Percentiles rank a stretch among this genome's conserved stretches.
Evolutionary conservation across 2,797 vertebrate genomes (phyloP).

Genomic region (Tokudaia muenninki): DNA sequence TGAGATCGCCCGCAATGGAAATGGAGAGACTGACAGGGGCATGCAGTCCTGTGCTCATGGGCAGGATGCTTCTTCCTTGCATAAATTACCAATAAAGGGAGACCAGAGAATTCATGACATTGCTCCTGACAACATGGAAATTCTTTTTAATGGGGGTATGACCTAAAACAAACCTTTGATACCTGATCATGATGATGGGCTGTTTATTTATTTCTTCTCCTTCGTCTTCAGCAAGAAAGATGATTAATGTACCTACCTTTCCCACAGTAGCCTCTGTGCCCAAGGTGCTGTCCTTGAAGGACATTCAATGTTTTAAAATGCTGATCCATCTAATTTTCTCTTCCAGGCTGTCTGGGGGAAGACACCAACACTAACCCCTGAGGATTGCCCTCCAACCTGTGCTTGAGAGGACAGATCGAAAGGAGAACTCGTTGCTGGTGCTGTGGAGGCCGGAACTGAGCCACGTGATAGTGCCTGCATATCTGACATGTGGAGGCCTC

Average conservation of each 20-base stretch:
- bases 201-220: constrained; percentile 90
- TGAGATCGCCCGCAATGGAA: constrained; percentile 26
- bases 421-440: constrained; percentile 19
- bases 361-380: constrained; percentile 67
- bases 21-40: constrained; percentile 6
- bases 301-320: constrained; percentile 86
- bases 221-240: constrained; percentile 84
- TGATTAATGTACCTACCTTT: constrained; percentile 90
- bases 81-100: constrained; percentile 54
- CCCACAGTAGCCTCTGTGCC: constrained; percentile 85
- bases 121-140: constrained; percentile 82
- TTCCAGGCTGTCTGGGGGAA: constrained; percentile 76
- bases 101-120: constrained; percentile 75
- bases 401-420: constrained; percentile 53
- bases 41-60: constrained; percentile 32
- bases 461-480: neutral
- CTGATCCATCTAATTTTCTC: constrained; percentile 88
- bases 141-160: constrained; percentile 85
- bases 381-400: constrained; percentile 76
- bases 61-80: constrained; percentile 66
- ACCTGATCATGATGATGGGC: constrained; percentile 85
- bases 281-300: constrained; percentile 88
- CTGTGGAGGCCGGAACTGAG: neutral
- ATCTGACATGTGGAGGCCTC: neutral
- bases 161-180: constrained; percentile 85